Evolutionary conservation across 1,140 invertebrate genomes (phyloP).

Genomic region (Cyrtorhinus lividipennis): DNA sequence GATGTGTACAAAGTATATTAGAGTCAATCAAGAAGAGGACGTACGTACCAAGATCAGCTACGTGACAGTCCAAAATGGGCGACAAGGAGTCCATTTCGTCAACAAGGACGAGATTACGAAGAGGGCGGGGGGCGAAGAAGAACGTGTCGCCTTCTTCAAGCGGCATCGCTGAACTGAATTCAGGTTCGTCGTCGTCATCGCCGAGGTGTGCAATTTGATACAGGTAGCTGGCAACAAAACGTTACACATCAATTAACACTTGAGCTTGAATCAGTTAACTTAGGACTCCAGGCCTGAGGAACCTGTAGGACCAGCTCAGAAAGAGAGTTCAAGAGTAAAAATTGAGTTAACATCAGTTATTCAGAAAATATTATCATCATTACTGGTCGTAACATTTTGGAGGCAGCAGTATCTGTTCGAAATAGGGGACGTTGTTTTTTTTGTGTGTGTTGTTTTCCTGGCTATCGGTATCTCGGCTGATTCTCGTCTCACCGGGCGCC

Average conservation of each 20-base stretch:
- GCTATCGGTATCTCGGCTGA: no score
- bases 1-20: not conserved
- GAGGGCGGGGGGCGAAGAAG: slow-evolving; percentile 87
- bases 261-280: no score
- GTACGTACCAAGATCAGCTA: slow-evolving; percentile 32
- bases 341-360: not conserved
- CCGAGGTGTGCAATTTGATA: slow-evolving; percentile 99
- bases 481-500: no score
- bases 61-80: slow-evolving; percentile 78
- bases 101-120: slow-evolving; percentile 92
- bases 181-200: slow-evolving; percentile 98
- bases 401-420: no score
- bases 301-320: not conserved
- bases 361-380: not conserved
- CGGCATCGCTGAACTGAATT: slow-evolving; percentile 97
- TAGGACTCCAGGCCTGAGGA: no score
- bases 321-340: not conserved
- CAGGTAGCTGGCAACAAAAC: slow-evolving; percentile 58
- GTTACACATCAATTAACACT: no score
- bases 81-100: slow-evolving; percentile 97
- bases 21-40: not conserved
- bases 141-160: slow-evolving; percentile 98
- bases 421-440: no score
- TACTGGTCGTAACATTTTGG: no score
- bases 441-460: no score